Base-by-base conservation (phyloP, 2,888 invertebrate genomes). In the Biston betularia region DNA sequence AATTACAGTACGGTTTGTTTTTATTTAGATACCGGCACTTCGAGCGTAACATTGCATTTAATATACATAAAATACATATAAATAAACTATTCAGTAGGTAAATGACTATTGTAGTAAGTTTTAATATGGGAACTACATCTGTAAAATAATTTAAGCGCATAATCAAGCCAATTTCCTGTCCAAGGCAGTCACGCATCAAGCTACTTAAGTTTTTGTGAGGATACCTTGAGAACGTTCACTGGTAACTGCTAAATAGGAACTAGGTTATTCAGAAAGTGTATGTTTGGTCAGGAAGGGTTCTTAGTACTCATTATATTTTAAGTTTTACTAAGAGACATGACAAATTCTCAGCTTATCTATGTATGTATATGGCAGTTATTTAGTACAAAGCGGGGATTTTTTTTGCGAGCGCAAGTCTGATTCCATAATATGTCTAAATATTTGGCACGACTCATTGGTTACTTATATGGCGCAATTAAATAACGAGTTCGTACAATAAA, bases 221-320 rank as follows among this genome's bases (percentile, higher is more conserved):
- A 75, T 76, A 76, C 81, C 80, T 82, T 83, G 82, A 78, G 75
- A 76, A 63, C 72, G 75, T 69, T 75, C 71, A 62, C 53, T 45
- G 57, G 67, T 44, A 33, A 44, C 40, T 14, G 54, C 48, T 55
- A 55, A 56, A 56, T 44, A 38, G 55, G 33, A 53, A 42, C 11
- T 7, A 15, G 48, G 34, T 50, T 50, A 54, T 15, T 0, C 40
- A 6, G 5, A 53, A 53, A 11, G 34, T 5, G 33, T 12, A 7
- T 38, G 4, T 35, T n/a, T n/a, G 2, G n/a, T 24, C 24, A 24
- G 1, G n/a, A 44, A n/a, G 44, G 44, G 44, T 6, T 44, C 42
- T 24, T 24, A 3, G 3, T 24, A 24, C 24, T 24, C 24, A 3
- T 24, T 24, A 24, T 24, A 1, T 24, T 24, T 3, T 2, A 1